These are phyloP conservation scores for Cheilosia impressa DNA, from an alignment of 2,888 invertebrate genomes.

Conservation along the genomic window DNA sequence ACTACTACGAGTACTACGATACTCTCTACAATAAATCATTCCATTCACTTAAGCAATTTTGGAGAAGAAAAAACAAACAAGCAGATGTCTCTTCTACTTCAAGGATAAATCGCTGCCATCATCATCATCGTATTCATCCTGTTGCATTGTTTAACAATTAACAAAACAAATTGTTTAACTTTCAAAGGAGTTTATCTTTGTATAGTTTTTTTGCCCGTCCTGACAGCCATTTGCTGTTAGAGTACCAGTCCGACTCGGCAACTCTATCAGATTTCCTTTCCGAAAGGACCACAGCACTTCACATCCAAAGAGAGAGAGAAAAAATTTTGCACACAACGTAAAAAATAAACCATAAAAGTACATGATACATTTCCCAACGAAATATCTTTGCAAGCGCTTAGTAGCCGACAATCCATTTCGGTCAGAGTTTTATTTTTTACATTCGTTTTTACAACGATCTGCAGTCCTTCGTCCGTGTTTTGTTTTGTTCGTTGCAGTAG, in stretches of 20 bases:
- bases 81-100: background rate
- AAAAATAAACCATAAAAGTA: constrained; percentile 15
- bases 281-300: constrained; percentile 25
- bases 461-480: constrained; percentile 32
- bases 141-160: constrained; percentile 77
- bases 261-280: constrained; percentile 42
- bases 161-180: constrained; percentile 76
- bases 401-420: constrained; percentile 53
- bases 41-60: constrained; percentile 32
- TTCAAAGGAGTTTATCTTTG: constrained; percentile 56
- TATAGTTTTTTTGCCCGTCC: background rate
- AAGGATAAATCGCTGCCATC: constrained; percentile 42
- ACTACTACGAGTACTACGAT: background rate
- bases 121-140: constrained; percentile 48
- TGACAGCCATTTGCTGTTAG: constrained; percentile 18
- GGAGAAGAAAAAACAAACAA: constrained; percentile 1
- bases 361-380: constrained; percentile 18
- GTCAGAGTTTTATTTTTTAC: constrained; percentile 10
- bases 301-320: constrained; percentile 7
- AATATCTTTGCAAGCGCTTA: constrained; percentile 46
- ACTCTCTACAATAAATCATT: constrained; percentile 20
- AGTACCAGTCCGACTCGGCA: constrained; percentile 12
- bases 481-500: constrained; percentile 26
- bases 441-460: constrained; percentile 23
- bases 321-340: background rate